phyloP scores from a whole-genome alignment of 2,113 vertebrate genomes.

The Alces alces region DNA sequence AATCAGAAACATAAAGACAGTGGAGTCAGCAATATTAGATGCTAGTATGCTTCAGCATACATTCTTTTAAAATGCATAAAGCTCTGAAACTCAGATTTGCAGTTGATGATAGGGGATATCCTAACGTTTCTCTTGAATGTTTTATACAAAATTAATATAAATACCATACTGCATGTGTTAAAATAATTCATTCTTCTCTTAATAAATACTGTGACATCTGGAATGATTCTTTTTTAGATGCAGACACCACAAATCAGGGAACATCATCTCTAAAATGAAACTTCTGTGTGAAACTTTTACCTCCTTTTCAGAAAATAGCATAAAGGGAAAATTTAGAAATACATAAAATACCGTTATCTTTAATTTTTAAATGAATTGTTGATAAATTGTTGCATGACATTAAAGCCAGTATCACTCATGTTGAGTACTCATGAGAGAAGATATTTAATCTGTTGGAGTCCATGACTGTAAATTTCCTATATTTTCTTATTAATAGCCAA shows the following conservation, averaged over 20 bases:
- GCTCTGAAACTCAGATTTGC: conserved; percentile 52
- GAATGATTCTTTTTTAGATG: conserved; percentile 46
- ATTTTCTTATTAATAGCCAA: not conserved
- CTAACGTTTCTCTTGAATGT: conserved; percentile 62
- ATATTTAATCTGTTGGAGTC: not conserved
- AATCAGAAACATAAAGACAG: conserved; percentile 57
- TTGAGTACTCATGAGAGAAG: not conserved
- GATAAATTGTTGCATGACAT: not conserved
- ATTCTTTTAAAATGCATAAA: conserved; percentile 56
- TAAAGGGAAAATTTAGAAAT: conserved; percentile 16
- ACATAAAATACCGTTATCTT: not conserved
- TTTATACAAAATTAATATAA: conserved; percentile 63
- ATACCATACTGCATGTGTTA: conserved; percentile 39
- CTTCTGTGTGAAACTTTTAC: conserved; percentile 11
- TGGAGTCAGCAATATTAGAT: conserved; percentile 67
- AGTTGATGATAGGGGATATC: conserved; percentile 52
- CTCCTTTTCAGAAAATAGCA: conserved; percentile 17
- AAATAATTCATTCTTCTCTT: conserved; percentile 43
- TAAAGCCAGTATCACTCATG: not conserved
- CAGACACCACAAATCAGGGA: conserved; percentile 51
- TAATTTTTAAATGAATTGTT: not conserved
- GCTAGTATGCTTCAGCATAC: conserved; percentile 41
- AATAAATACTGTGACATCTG: conserved; percentile 58
- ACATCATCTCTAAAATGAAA: conserved; percentile 41
- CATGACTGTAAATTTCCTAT: not conserved